These are phyloP conservation scores for Aethes cnicana DNA, from an alignment of 2,888 invertebrate genomes.

Conservation along the genomic window DNA sequence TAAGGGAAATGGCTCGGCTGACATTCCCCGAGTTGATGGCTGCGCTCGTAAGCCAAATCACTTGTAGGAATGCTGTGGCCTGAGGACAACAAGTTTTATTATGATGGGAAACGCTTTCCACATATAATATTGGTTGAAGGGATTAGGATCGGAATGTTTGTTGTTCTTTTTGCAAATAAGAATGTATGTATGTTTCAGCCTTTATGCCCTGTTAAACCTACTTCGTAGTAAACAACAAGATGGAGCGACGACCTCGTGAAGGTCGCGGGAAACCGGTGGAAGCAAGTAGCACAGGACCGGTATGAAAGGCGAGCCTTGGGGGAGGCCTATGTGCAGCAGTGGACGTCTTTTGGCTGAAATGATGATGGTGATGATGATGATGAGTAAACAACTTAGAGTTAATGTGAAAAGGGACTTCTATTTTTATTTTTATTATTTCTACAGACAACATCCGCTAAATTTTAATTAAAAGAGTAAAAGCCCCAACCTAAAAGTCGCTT, in stretches of 20 bases:
- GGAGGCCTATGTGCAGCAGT: no score
- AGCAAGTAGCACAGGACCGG: no score
- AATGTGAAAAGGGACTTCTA: no score
- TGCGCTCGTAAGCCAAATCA: constrained; percentile 58
- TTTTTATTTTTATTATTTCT: background rate
- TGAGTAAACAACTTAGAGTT: no score
- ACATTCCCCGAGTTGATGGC: constrained; percentile 70
- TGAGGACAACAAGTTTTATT: constrained; percentile 31
- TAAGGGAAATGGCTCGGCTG: constrained; percentile 74
- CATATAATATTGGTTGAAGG: constrained; percentile 29
- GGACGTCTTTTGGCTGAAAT: no score
- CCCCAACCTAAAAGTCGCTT: constrained; percentile 19
- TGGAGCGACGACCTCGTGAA: no score
- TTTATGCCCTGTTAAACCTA: no score
- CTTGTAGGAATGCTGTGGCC: constrained; percentile 47
- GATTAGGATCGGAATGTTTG: constrained; percentile 10
- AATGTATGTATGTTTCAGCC: no score
- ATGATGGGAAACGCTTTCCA: constrained; percentile 29
- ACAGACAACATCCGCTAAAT: background rate
- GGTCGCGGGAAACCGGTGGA: no score
- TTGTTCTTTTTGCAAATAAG: background rate
- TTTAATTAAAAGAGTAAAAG: constrained; percentile 26
- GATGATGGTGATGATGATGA: no score
- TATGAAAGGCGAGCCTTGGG: no score
- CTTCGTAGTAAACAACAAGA: no score